Conservation (phyloP, 2,113 vertebrate genomes). For the Orycteropus afer region DNA sequence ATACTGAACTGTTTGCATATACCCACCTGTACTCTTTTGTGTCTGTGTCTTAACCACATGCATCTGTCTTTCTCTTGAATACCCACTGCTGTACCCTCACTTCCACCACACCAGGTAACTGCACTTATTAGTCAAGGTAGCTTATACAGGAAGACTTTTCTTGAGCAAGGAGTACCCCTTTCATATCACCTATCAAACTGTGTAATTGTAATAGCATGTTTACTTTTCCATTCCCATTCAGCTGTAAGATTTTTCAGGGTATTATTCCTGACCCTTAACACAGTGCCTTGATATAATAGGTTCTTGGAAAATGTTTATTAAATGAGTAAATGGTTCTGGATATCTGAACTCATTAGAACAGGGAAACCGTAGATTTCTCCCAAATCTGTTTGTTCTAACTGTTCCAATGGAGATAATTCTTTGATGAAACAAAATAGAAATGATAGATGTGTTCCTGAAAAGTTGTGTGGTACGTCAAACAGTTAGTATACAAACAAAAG, state of each 20-base stretch:
- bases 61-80: neutral
- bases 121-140: neutral
- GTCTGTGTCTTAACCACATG: neutral
- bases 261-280: neutral
- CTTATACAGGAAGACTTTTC: neutral
- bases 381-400: neutral
- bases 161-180: neutral
- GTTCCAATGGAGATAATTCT: neutral
- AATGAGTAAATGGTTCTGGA: conserved; percentile 2
- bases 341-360: neutral
- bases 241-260: neutral
- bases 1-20: neutral
- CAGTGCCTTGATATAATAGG: neutral
- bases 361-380: neutral
- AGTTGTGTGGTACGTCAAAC: neutral
- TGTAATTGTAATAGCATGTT: neutral
- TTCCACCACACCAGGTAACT: neutral
- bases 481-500: neutral
- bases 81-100: neutral
- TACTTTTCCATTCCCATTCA: neutral
- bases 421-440: conserved; percentile 13
- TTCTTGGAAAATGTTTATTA: conserved; percentile 40
- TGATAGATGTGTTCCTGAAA: neutral
- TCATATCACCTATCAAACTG: neutral
- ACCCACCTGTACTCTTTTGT: neutral